Evolutionary conservation across 1,140 invertebrate genomes (phyloP), one percentile per base, ranked within the genome.

Genomic region (Muscidifurax raptorellus): DNA sequence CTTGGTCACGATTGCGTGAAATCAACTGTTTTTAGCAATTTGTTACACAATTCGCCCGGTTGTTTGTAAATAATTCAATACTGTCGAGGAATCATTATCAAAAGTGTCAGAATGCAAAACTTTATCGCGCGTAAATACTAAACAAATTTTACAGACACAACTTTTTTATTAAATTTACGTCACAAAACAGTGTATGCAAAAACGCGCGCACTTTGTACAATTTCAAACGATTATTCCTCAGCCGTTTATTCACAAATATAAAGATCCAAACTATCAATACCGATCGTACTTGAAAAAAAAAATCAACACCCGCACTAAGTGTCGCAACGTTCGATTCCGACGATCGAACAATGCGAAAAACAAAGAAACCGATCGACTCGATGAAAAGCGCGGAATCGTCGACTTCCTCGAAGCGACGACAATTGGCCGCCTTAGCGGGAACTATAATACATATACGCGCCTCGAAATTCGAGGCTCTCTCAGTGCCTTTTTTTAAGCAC

Each of bases 51-150:
- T 36, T 78, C 36, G 15, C 5, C n/a, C 52, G 22, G 44, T 5
- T 82, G 59, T 82, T 82, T 82, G 80, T 82, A 82, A 82, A 82
- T 82, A 82, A 28, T 82, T 76, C 32, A 28, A n/a, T 76, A 44
- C 64, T 82, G 80, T 82, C 66, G 72, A 13, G 76, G 75, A 32
- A 82, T 75, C 76, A 27, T 75, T 76, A 82, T 75, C 32, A 15
- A n/a, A 13, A 71, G 40, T 25, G 12, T 81, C 69, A 27, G 66
- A 69, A 30, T 59, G 40, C 13, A 81, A 69, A 69, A 30, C 28
- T 27, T 30, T 69, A 27, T 30, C 66, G 10, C 27, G 25, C 22
- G 25, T 28, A 27, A 69, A 30, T 69, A 69, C 9, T 5, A 69
- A 69, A 69, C 66, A 69, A 69, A 28, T 28, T 69, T 69, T 28